Percentiles rank a stretch among this genome's conserved stretches.
Conservation (phyloP, 2,888 invertebrate species). For the Unio pictorum region DNA sequence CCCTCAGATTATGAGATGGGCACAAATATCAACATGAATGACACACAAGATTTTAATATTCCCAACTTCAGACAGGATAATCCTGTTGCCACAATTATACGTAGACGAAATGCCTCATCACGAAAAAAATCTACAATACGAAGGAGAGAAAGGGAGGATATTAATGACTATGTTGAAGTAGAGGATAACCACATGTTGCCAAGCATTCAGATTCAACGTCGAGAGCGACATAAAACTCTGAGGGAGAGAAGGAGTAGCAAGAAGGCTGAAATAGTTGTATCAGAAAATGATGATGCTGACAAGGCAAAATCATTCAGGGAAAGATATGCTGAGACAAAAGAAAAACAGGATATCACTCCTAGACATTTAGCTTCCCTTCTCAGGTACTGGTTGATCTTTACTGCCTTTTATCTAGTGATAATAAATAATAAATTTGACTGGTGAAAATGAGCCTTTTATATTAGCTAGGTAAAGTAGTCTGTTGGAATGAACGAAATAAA, state of each 20-base stretch:
- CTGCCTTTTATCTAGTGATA: too few species aligned
- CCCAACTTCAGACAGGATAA: slow-evolving; percentile 47
- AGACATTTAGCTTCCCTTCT: slow-evolving; percentile 37
- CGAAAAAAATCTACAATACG: slow-evolving; percentile 12
- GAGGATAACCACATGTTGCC: slow-evolving; percentile 39
- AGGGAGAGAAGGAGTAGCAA: slow-evolving; percentile 19
- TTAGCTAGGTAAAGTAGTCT: too few species aligned
- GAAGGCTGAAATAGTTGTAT: neutral
- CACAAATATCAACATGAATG: slow-evolving; percentile 12
- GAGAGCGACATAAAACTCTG: slow-evolving; percentile 32
- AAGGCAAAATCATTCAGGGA: slow-evolving; percentile 6
- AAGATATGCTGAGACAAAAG: slow-evolving; percentile 26
- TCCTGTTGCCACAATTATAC: slow-evolving; percentile 31
- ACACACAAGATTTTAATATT: slow-evolving; percentile 21
- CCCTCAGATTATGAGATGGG: too few species aligned
- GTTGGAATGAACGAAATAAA: too few species aligned
- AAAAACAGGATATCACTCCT: slow-evolving; percentile 27
- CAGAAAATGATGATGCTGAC: neutral
- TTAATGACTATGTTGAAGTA: slow-evolving; percentile 26
- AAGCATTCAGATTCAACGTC: slow-evolving; percentile 26
- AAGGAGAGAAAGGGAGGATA: slow-evolving; percentile 19
- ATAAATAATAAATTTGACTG: too few species aligned
- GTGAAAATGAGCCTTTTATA: too few species aligned
- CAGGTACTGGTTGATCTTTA: slow-evolving; percentile 17
- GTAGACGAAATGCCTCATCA: slow-evolving; percentile 27